Evolutionary conservation across 1,140 invertebrate species (phyloP).

Genomic region (Nymphalis io): DNA sequence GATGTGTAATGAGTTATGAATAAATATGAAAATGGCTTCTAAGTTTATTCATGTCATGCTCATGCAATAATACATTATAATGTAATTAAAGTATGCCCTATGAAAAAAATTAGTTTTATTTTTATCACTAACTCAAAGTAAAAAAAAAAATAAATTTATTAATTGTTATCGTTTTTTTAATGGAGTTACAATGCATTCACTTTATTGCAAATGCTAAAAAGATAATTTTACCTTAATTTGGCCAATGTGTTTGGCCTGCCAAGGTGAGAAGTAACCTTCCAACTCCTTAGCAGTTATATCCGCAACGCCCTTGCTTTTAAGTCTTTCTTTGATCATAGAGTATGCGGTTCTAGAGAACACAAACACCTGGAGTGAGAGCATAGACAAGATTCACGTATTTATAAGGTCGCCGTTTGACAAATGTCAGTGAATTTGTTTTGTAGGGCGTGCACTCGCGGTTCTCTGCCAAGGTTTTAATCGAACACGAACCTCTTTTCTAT

Average conservation of each 20-base stretch:
- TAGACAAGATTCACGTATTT: constrained; percentile 66
- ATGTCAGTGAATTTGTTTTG: constrained; percentile 27
- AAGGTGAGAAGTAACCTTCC: constrained; percentile 89
- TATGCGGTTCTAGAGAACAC: constrained; percentile 91
- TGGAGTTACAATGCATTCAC: too few species aligned
- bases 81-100: too few species aligned
- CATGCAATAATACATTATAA: too few species aligned
- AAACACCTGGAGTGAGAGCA: constrained; percentile 87
- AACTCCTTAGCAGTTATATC: constrained; percentile 87
- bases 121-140: too few species aligned
- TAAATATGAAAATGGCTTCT: too few species aligned
- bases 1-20: too few species aligned
- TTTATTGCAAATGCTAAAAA: not conserved
- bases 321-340: constrained; percentile 88
- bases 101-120: too few species aligned
- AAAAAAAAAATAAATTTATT: too few species aligned
- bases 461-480: constrained; percentile 43
- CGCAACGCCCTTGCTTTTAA: constrained; percentile 88
- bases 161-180: too few species aligned
- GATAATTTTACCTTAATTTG: constrained; percentile 84
- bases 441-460: constrained; percentile 55
- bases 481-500: constrained; percentile 57
- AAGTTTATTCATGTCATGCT: too few species aligned
- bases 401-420: constrained; percentile 29
- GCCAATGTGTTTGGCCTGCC: constrained; percentile 92